Conservation (phyloP, 2,888 invertebrate species). For the Cordilura impudica region DNA sequence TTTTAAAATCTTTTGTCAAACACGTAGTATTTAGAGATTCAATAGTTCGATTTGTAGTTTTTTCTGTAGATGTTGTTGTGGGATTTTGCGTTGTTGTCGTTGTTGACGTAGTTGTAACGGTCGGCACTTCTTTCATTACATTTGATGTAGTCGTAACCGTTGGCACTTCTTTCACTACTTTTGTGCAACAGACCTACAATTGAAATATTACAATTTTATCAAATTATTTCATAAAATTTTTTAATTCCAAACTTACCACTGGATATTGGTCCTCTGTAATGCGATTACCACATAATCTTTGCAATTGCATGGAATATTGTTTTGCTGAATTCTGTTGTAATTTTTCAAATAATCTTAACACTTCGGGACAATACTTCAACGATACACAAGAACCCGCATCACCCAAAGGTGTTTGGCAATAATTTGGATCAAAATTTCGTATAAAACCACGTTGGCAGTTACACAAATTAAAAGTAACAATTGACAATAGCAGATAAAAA, state of each 20-base stretch:
- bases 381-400: conserved; percentile 68
- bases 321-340: conserved; percentile 64
- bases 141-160: background rate
- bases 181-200: conserved; percentile 61
- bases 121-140: conserved; percentile 25
- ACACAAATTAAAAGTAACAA: background rate
- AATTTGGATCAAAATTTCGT: conserved; percentile 3
- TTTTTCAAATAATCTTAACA: conserved; percentile 66
- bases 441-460: conserved; percentile 15
- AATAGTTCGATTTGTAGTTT: conserved; percentile 4
- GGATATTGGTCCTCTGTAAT: conserved; percentile 68
- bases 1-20: conserved; percentile 50
- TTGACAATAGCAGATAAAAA: background rate
- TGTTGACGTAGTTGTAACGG: conserved; percentile 25
- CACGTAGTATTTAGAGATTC: conserved; percentile 15
- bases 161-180: background rate
- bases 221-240: background rate
- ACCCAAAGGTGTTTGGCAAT: conserved; percentile 69
- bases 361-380: conserved; percentile 68
- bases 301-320: conserved; percentile 65
- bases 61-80: background rate
- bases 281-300: conserved; percentile 68
- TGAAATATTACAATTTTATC: background rate
- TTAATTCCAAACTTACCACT: conserved; percentile 64
- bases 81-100: conserved; percentile 38